Evolutionary conservation across 2,797 vertebrate species (phyloP).

Genomic region (Florisuga fusca): DNA sequence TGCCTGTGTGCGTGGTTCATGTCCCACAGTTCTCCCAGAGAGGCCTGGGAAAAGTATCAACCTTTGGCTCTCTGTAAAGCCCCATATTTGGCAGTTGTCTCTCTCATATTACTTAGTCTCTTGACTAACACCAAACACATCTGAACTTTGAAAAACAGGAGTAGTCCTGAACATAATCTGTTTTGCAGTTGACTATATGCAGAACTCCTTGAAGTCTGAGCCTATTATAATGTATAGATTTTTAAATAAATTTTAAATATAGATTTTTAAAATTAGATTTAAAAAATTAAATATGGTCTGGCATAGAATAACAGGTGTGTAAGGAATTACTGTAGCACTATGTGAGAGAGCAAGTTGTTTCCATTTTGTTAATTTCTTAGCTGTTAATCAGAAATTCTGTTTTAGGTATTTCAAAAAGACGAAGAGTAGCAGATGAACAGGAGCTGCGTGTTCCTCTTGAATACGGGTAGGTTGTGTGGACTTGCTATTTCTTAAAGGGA

Average conservation of each 20-base stretch:
- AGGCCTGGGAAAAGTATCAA: neutral
- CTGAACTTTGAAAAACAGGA: neutral
- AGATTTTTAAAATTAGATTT: neutral
- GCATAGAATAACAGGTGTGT: neutral
- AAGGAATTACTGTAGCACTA: neutral
- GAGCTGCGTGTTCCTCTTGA: constrained; percentile 89
- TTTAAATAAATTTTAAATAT: neutral
- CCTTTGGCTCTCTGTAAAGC: neutral
- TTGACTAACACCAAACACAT: neutral
- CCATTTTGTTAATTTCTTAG: neutral
- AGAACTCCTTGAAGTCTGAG: neutral
- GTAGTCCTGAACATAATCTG: neutral
- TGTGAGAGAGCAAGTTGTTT: neutral
- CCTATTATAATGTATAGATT: neutral
- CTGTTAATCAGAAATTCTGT: constrained; percentile 65
- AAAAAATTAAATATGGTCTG: neutral
- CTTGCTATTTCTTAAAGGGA: neutral
- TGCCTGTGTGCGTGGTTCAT: neutral
- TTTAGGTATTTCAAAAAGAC: constrained; percentile 86
- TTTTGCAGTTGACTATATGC: neutral
- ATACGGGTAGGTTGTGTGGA: constrained; percentile 84
- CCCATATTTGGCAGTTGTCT: rapidly evolving
- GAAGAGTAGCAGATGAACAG: constrained; percentile 89
- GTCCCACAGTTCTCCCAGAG: neutral
- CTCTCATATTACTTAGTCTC: neutral